Conservation (phyloP, 1,140 invertebrate species). For the Sinonovacula constricta region DNA sequence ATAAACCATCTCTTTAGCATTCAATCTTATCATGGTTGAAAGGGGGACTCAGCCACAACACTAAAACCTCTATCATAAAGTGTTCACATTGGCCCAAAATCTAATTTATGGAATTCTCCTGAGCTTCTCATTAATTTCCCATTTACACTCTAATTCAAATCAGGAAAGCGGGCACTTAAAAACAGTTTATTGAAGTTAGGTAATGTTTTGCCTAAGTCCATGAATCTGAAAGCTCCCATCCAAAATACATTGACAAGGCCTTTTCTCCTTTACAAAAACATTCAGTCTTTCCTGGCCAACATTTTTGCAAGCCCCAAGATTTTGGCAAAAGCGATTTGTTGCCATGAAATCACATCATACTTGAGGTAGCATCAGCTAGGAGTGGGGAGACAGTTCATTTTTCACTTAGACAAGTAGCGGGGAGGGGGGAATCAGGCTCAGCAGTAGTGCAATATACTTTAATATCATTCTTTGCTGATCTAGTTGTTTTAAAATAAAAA, state of each 20-base stretch:
- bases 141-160: background rate
- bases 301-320: background rate
- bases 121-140: background rate
- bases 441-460: no score
- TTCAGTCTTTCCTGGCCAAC: background rate
- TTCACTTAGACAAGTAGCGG: no score
- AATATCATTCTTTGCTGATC: no score
- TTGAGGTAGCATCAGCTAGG: no score
- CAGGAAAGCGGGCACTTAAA: background rate
- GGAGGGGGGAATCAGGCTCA: no score
- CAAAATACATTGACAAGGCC: background rate
- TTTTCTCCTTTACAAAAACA: background rate
- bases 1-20: no score
- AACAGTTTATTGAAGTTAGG: background rate
- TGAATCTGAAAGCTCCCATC: background rate
- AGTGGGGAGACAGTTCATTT: no score
- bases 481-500: no score
- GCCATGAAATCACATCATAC: background rate
- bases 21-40: no score
- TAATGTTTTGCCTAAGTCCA: background rate
- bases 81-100: no score
- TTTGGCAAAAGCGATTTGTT: background rate
- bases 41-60: no score
- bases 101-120: background rate
- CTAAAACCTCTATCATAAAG: no score